Evolutionary conservation across 2,797 vertebrate genomes (phyloP), one percentile per base, ranked within the genome.

Genomic region (Oreortyx pictus): DNA sequence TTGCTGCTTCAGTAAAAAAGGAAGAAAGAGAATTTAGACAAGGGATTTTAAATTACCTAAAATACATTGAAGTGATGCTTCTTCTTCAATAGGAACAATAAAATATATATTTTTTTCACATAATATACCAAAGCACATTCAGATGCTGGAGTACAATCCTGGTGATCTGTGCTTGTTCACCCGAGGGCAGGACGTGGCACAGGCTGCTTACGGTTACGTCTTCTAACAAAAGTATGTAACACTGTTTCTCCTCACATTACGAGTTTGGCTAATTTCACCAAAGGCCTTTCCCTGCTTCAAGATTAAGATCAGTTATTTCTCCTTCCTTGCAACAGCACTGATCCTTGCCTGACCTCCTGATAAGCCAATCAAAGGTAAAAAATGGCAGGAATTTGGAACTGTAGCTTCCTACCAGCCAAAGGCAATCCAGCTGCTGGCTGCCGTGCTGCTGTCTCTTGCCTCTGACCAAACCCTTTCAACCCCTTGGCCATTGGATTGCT

Each of bases 1-100:
- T 70, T 94, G 83, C 89, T 92, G 73, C 81, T 93, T 79, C 59
- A 90, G 82, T 75, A 86, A 86, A 94, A 70, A 82, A 87, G 59
- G 92, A 84, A 22, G 81, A 93, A 75, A 18, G 81, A 93, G 73
- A 77, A 88, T 86, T 92, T 80, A 76, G 49, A 70, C 88, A 92
- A 95, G 96, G 75, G 71, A 64, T 91, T 84, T 49, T 72, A 81
- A 81, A 43, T 85, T 82, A 93, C 41, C 37, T 80, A 39, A 25
- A 76, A 24, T 23, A 27, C 68, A 80, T 80, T 78, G 86, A 66
- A 96, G 43, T 73, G 41, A 20, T 14, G 46, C 90, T 95, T 90
- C 70, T 82, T 71, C 43, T 72, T 77, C 66, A 59, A 3, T 20
- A 86, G 64, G 50, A 35, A 62, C 61, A 49, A 70, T 77, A 82